Base-by-base conservation (phyloP, 2,888 invertebrate genomes). In the Neocrepidodera transversa region DNA sequence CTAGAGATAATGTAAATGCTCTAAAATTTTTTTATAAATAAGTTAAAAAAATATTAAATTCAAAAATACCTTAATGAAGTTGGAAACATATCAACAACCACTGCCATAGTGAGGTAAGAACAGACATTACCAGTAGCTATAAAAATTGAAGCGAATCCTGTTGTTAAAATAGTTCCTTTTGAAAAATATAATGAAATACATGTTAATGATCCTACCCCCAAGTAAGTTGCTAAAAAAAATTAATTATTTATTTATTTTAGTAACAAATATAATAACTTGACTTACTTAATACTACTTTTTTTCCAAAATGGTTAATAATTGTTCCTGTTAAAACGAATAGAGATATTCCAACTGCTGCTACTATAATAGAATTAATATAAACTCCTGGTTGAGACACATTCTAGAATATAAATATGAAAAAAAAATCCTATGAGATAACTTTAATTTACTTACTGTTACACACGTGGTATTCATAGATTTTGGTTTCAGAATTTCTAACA, bases 321-420 rank as follows among this genome's bases (percentile, higher is more conserved):
- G 75, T 74, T 20, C 83, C 83, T 5, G 84, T 89, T 38, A 89
- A 77, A 0, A 85, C 80, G 67, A 87, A 91, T 0, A 87, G 86
- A 16, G 86, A 73, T 1, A 89, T 81, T 0, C 86, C 84, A 0
- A 86, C 84, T 0, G 83, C 74, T 0, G 89, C 86, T 0, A 89
- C 87, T 1, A 88, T 84, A 0, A 87, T 85, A 13, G 88, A 87
- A 74, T 90, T 90, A 2, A 87, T 80, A 66, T 90, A 91, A 5
- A 88, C 88, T 47, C 65, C 64, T 30, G 70, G 65, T 55, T 75
- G 74, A 28, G 73, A 63, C 20, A 71, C 61, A 59, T 74, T 74
- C 76, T 76, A 50, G 18, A 72, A 49, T 23, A 3, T 23, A 23
- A 23, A 23, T 5, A 23, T 23, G 4, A 23, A 5, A 23, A 23